Percentiles rank a stretch among this genome's conserved stretches.
Conservation (phyloP, 2,797 vertebrate species). For the Silurus aristotelis region DNA sequence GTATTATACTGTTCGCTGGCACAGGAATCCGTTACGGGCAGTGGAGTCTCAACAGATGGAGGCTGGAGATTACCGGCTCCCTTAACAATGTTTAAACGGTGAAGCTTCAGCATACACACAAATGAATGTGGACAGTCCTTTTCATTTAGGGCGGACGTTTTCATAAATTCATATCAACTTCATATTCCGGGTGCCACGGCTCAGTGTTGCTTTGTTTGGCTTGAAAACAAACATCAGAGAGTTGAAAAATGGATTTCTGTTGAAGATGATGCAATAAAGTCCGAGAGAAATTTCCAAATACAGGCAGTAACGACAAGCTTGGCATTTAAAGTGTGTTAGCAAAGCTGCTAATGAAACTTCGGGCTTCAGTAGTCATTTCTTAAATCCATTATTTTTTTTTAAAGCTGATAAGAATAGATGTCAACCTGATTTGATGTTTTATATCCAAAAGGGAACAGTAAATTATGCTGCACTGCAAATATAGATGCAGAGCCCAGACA, state of each 20-base stretch:
- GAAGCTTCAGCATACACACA: conserved; percentile 29
- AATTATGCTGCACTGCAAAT: conserved; percentile 2
- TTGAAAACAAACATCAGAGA: conserved; percentile 8
- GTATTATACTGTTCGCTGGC: conserved; percentile 43
- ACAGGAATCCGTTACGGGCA: conserved; percentile 41
- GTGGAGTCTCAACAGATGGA: conserved; percentile 51
- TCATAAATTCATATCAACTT: background rate
- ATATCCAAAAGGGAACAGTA: conserved; percentile 19
- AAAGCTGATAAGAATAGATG: background rate
- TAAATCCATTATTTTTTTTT: background rate
- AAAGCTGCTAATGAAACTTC: conserved; percentile 2
- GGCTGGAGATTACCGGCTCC: conserved; percentile 42
- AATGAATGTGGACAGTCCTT: conserved; percentile 33
- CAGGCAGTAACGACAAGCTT: background rate
- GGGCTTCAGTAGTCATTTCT: conserved; percentile 1
- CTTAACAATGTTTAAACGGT: conserved; percentile 43
- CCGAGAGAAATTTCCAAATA: conserved; percentile 1
- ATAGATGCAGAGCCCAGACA: background rate
- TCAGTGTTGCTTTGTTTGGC: conserved; percentile 19
- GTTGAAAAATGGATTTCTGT: conserved; percentile 27
- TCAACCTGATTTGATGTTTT: conserved; percentile 21
- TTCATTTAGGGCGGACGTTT: background rate
- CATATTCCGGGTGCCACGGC: background rate
- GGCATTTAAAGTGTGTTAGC: conserved; percentile 19
- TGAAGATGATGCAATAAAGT: conserved; percentile 13